A percentile compares a stretch with the other conserved stretches of the same genome.
These are phyloP conservation scores for Phymastichus coffea DNA, from an alignment of 1,140 invertebrate species.

Conservation along the genomic window DNA sequence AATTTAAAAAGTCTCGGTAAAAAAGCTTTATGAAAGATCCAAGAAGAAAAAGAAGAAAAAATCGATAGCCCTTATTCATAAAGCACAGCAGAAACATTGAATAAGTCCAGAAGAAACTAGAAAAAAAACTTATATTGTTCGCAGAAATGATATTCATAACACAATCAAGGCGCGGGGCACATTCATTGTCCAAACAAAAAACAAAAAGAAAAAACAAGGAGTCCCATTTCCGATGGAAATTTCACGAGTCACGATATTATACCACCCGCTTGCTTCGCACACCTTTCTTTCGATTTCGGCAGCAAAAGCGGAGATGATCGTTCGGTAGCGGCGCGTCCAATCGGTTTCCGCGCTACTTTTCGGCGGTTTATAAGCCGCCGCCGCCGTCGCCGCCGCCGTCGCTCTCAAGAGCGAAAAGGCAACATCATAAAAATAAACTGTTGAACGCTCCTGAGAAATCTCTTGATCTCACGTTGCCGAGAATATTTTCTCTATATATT, in stretches of 20 bases:
- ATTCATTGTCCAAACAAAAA: too few species aligned
- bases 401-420: too few species aligned
- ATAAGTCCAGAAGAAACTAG: background rate
- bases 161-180: too few species aligned
- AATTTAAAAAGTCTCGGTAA: too few species aligned
- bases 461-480: conserved; percentile 27
- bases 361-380: conserved; percentile 26
- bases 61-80: background rate
- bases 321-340: conserved; percentile 40
- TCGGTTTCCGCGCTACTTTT: conserved; percentile 35
- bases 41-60: background rate
- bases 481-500: background rate
- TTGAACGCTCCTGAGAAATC: conserved; percentile 31
- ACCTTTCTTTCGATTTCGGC: too few species aligned
- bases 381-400: too few species aligned
- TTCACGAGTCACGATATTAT: conserved; percentile 18
- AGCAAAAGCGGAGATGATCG: conserved; percentile 13
- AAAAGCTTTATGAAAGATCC: background rate
- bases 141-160: too few species aligned
- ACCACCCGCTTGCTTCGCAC: too few species aligned
- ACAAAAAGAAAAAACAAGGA: too few species aligned
- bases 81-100: background rate
- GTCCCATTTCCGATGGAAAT: conserved; percentile 19
- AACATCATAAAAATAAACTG: conserved; percentile 32
- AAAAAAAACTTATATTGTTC: conserved; percentile 2